Base-by-base conservation (phyloP, 2,113 vertebrate genomes). In the Ophthalmolycus amberensis region DNA sequence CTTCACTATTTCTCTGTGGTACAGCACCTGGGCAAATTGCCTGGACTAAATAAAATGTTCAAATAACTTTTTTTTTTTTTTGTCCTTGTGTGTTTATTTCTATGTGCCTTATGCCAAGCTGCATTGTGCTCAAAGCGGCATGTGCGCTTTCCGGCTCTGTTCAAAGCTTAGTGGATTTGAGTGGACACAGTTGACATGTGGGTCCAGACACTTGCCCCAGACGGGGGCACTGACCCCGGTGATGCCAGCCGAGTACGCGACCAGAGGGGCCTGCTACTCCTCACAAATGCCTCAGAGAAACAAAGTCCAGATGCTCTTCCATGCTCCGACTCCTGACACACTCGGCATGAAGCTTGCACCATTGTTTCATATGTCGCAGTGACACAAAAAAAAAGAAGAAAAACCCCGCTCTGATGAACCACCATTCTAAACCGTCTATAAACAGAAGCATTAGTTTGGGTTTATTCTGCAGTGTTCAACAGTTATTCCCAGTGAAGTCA, bases 111-210 rank as follows among this genome's bases (percentile, higher is more conserved):
- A 71, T 78, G 93, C 91, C 91, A 91, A 52, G 59, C 75, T 84
- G 65, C 67, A 89, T 90, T 63, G 87, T 63, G 78, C 79, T 91
- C 88, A 92, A 86, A 89, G 50, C 74, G 18, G 79, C 76, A 29
- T 77, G 80, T 75, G 71, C 38, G 78, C 84, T 93, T 83, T 54
- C 58, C 22, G 80, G 89, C 85, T 84, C 60, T n/a, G 32, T 85
- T 92, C 82, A 82, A 83, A 84, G 77, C 87, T 93, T 86, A 95
- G 90, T 85, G 77, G 82, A 86, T 88, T 79, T 90, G 94, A 95
- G 90, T 93, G 84, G 74, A 60, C 75, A 34, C 72, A 74, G 82
- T 84, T 89, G 89, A 91, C 88, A 92, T 88, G 91, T 80, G 85
- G 89, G 85, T 82, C 88, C 82, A 85, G 89, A 92, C 94, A 91